phyloP scores from a whole-genome alignment of 2,113 vertebrate species.

The Pygathrix nemaeus region DNA sequence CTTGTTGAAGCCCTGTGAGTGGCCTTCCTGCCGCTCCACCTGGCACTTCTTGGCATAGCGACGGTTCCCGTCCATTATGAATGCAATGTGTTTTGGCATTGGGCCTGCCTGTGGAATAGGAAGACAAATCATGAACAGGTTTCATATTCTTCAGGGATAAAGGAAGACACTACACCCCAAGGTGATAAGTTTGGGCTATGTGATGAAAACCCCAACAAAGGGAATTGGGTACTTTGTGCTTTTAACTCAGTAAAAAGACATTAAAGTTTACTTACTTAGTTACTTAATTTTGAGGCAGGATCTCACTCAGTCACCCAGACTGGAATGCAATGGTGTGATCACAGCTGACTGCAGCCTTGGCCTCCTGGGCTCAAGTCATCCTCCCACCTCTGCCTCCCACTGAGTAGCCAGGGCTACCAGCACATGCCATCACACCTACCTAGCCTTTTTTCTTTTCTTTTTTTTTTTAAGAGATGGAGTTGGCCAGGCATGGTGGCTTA shows the following conservation, averaged over 20 bases:
- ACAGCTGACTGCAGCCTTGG: background rate
- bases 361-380: background rate
- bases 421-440: background rate
- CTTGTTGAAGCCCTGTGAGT: slow-evolving; percentile 96
- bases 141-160: background rate
- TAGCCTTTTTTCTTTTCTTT: background rate
- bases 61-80: slow-evolving; percentile 99
- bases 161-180: background rate
- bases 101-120: slow-evolving; percentile 91
- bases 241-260: background rate
- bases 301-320: no score
- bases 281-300: no score
- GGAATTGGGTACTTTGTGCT: background rate
- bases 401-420: background rate
- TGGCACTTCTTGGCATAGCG: slow-evolving; percentile 95
- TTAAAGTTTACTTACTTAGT: background rate
- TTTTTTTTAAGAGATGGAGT: no score
- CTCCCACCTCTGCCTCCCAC: background rate
- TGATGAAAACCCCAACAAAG: background rate
- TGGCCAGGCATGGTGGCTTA: no score
- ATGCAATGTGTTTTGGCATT: slow-evolving; percentile 96
- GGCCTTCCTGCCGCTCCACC: slow-evolving; percentile 93
- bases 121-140: slow-evolving; percentile 9
- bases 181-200: background rate
- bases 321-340: no score